A percentile compares a stretch with the other conserved stretches of the same genome.
Conservation (phyloP, 2,888 invertebrate species). For the Apodemia hepburni region DNA sequence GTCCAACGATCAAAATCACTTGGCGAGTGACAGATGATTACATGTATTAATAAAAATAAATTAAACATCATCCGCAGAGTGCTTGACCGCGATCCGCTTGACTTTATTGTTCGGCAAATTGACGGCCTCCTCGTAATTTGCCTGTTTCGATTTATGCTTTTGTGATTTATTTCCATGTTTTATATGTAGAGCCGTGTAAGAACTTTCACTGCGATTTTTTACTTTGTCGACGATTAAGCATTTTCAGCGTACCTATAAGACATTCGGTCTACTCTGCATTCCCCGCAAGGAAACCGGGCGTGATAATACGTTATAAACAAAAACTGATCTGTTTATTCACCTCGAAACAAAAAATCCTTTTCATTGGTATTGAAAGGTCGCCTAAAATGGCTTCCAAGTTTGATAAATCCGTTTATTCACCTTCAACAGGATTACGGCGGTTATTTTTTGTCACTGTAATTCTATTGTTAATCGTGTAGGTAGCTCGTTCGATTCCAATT, state of each 20-base stretch:
- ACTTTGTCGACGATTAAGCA: background rate
- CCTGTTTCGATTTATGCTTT: conserved; percentile 18
- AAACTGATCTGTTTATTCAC: conserved; percentile 1
- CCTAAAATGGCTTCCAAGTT: background rate
- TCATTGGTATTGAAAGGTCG: background rate
- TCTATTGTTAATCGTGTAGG: background rate
- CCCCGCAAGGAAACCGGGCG: background rate
- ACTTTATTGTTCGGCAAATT: conserved; percentile 20
- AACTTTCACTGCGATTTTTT: background rate
- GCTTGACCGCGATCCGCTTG: conserved; percentile 9
- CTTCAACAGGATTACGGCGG: background rate
- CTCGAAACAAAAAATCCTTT: background rate
- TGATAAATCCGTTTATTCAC: background rate
- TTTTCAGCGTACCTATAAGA: background rate
- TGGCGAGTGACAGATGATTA: background rate
- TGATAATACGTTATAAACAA: background rate
- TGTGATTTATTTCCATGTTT: conserved; percentile 15
- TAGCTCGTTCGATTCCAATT: background rate
- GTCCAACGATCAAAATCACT: background rate
- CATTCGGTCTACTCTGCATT: too few species aligned
- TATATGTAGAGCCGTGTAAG: background rate
- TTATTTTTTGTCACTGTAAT: background rate
- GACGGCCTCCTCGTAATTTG: conserved; percentile 20
- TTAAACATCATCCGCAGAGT: conserved; percentile 3
- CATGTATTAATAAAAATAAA: conserved; percentile 1